Conservation (phyloP, 2,888 invertebrate species). For the Odontocolon sp. region DNA sequence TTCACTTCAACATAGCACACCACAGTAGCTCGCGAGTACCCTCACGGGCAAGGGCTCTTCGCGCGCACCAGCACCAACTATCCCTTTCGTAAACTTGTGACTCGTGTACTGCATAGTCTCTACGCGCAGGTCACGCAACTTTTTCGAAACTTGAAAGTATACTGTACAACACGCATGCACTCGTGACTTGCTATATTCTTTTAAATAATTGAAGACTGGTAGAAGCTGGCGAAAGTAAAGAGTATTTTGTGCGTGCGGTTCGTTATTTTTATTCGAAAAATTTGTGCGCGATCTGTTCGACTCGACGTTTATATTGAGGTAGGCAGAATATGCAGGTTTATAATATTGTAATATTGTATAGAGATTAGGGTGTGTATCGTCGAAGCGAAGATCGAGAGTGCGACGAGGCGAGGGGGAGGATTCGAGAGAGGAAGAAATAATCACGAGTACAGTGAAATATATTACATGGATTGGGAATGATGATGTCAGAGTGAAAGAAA, state of each 20-base stretch:
- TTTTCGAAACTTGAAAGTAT: constrained; percentile 19
- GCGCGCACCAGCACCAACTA: constrained; percentile 62
- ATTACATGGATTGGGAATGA: constrained; percentile 47
- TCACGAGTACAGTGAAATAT: constrained; percentile 6
- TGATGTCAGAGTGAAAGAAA: constrained; percentile 55
- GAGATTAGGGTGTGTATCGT: constrained; percentile 30
- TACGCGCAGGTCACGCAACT: constrained; percentile 37
- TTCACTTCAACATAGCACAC: constrained; percentile 76
- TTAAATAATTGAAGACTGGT: too few species aligned
- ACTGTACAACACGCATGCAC: not conserved
- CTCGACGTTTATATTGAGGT: constrained; percentile 49
- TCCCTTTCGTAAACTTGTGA: constrained; percentile 15
- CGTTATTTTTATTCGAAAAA: not conserved
- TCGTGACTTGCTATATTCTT: too few species aligned
- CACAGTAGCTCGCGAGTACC: constrained; percentile 80
- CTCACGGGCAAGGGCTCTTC: constrained; percentile 74
- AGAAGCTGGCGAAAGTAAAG: too few species aligned
- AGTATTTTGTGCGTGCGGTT: too few species aligned
- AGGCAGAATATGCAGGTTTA: constrained; percentile 37
- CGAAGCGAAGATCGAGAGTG: constrained; percentile 41
- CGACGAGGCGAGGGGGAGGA: constrained; percentile 54
- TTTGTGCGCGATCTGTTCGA: constrained; percentile 22
- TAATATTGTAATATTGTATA: constrained; percentile 27
- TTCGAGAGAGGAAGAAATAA: constrained; percentile 14
- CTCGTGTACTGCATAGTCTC: too few species aligned